Conservation (phyloP, 2,888 invertebrate species). For the Dicycla oo region DNA sequence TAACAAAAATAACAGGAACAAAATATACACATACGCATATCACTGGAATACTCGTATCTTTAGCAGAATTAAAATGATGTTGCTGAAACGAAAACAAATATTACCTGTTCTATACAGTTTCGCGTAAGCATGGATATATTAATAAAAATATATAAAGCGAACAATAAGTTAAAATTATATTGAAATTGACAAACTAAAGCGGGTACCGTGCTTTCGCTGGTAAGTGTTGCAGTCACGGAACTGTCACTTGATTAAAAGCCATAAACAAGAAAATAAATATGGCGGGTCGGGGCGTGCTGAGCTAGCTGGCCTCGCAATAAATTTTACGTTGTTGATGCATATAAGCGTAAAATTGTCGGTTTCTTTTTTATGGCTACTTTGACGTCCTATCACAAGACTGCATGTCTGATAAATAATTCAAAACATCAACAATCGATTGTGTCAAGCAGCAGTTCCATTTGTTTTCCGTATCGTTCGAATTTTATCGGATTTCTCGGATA, state of each 20-base stretch:
- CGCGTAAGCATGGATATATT: conserved; percentile 2
- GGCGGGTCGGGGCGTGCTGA: conserved; percentile 52
- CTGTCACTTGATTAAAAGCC: conserved; percentile 79
- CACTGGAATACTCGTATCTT: neutral
- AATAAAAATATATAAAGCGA: conserved; percentile 30
- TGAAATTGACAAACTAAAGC: conserved; percentile 61
- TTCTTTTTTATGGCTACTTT: conserved; percentile 24
- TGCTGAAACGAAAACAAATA: conserved; percentile 12
- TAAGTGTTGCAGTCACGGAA: conserved; percentile 82
- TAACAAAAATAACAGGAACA: neutral
- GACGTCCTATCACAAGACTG: conserved; percentile 11
- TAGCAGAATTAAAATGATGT: neutral
- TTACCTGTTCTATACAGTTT: neutral
- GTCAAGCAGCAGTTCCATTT: conserved; percentile 19
- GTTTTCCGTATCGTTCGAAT: conserved; percentile 34
- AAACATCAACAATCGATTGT: neutral
- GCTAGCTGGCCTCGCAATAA: conserved; percentile 51
- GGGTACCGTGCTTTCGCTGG: conserved; percentile 70
- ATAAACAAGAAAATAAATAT: conserved; percentile 73
- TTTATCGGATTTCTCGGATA: conserved; percentile 57
- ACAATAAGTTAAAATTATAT: conserved; percentile 52
- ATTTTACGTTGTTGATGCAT: conserved; percentile 53
- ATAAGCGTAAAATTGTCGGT: conserved; percentile 15
- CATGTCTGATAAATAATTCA: neutral
- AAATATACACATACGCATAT: neutral